Conservation (phyloP, 2,888 invertebrate species). For the Sarcophaga variegata region DNA sequence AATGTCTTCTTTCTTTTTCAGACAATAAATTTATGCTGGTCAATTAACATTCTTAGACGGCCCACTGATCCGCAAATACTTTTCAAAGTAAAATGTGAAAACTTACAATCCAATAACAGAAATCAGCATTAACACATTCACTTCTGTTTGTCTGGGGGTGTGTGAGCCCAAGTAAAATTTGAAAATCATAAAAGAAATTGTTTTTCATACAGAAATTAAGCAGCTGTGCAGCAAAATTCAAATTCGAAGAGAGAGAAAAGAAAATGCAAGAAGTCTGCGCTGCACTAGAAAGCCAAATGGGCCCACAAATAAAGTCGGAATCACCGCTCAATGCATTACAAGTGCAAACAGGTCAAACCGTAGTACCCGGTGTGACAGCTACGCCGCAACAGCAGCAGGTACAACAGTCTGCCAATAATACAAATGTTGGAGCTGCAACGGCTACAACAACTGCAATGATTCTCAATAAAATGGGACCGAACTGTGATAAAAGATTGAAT, state of each 20-base stretch:
- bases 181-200: background rate
- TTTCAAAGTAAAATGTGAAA: conserved; percentile 34
- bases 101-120: background rate
- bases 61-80: background rate
- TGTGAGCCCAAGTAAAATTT: conserved; percentile 8
- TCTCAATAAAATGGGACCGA: conserved; percentile 80
- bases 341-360: conserved; percentile 79
- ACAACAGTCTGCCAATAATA: conserved; percentile 64
- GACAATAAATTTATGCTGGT: background rate
- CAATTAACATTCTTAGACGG: background rate
- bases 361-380: conserved; percentile 73
- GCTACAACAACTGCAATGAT: conserved; percentile 85
- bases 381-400: conserved; percentile 72
- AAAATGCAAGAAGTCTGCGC: conserved; percentile 82
- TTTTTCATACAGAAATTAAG: background rate
- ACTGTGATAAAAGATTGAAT: conserved; percentile 81
- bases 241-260: conserved; percentile 70
- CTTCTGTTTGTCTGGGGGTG: conserved; percentile 8
- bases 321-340: conserved; percentile 81
- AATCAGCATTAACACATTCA: background rate
- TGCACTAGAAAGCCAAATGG: conserved; percentile 79
- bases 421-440: conserved; percentile 81
- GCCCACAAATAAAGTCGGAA: conserved; percentile 82
- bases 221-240: background rate
- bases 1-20: conserved; percentile 22